Base-by-base conservation (phyloP, 2,797 vertebrate species). In the Sebastes hubbsi region DNA sequence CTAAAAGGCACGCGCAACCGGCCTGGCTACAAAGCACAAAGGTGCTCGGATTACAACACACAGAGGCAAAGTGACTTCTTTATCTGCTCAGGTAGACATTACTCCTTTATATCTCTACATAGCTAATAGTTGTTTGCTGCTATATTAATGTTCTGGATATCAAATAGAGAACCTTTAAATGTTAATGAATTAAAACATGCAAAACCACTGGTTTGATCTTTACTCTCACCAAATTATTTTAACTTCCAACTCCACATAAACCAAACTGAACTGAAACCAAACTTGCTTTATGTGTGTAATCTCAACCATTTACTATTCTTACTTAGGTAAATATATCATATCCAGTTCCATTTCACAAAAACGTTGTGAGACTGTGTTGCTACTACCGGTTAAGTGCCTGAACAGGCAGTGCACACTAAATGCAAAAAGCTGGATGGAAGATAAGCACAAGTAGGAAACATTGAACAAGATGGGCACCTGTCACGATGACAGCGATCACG, bases 401-500 rank as follows among this genome's bases (percentile, higher is more conserved):
- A 77, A 87, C 87, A 85, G 84, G 84, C 82, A 87, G 87, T 30
- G 16, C 58, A 91, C 84, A 87, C 81, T 81, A 78, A 89, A 89
- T 85, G 88, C 90, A 89, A 87, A 90, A 91, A 89, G 95, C 94
- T 92, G 92, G 84, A 95, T 95, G 95, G 73, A 91, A 85, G 93
- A 91, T 60, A 91, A 90, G 94, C 94, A 92, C 72, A 94, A 92
- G 93, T 93, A 92, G 88, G 89, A 94, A 88, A 95, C 91, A 93
- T 87, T 90, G 84, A 92, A 91, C 90, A 90, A 87, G 88, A 93
- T 89, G 90, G 73, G 69, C 77, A 81, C 83, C 87, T 86, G 82
- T 73, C 75, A 72, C 74, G 76, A 83, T 67, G 79, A 86, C 80
- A 77, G 88, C 36, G 1, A 80, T 88, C 77, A 79, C 58, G 83